Base-by-base conservation (phyloP, 1,140 invertebrate species). In the Geopemphigus sp. region DNA sequence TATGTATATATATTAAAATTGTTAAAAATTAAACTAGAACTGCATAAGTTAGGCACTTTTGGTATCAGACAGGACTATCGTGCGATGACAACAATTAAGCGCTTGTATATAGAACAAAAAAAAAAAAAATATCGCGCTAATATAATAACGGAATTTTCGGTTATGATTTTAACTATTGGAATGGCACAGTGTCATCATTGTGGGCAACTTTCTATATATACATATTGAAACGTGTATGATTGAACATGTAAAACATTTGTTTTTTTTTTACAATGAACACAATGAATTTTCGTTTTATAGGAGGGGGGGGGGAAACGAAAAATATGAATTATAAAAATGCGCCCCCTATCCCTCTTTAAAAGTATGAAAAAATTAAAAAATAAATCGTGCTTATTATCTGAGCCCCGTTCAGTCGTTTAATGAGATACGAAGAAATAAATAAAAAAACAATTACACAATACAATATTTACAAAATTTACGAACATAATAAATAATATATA, bases 1-100 rank as follows among this genome's bases (percentile, higher is more conserved):
- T 32, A 50, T 50, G 45, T 45, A 39, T 66, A 61, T 29, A 63
- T 63, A 26, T 24, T n/a, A n/a, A n/a, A n/a, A n/a, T n/a, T n/a
- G n/a, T n/a, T n/a, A n/a, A n/a, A n/a, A 50, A 50, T 70, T 50
- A 24, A 50, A 50, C 1, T 10, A 70, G 39, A 47, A 66, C 22
- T 53, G 53, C 50, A 68, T 22, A 47, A 54, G 24, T 72, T 72
- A 72, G 68, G 68, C 68, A 72, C 68, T 53, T 72, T 54, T 29
- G 68, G 68, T 5, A 24, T 17, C 10, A 2, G 45, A 53, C 10
- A 50, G 22, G 17, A n/a, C n/a, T n/a, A n/a, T n/a, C n/a, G n/a
- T n/a, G n/a, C n/a, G 50, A 68, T 50, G 47, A 17, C 47, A 68
- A 19, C 29, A 53, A 53, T 19, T 53, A 53, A 53, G 12, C 50